Conservation (phyloP, 2,888 invertebrate genomes). For the Eilema sororculum region DNA sequence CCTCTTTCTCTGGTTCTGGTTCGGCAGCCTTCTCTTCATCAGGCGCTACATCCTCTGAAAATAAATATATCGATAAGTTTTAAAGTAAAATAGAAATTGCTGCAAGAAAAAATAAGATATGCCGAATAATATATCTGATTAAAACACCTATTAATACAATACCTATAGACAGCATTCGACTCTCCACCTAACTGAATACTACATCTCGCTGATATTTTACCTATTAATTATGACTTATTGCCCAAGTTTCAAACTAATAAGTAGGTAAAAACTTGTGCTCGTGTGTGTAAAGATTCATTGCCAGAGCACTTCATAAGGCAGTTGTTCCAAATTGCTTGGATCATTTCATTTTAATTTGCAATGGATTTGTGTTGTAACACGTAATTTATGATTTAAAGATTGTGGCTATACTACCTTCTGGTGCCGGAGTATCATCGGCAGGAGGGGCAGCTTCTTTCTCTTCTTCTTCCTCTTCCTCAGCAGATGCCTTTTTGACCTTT, state of each 20-base stretch:
- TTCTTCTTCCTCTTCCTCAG: slow-evolving; percentile 80
- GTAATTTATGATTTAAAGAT: neutral
- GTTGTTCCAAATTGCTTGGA: neutral
- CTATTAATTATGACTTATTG: too few relatives aligned
- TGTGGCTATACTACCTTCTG: slow-evolving; percentile 65
- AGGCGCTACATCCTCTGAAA: slow-evolving; percentile 9
- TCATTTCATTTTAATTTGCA: too few relatives aligned
- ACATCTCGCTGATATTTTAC: too few relatives aligned
- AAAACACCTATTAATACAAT: too few relatives aligned
- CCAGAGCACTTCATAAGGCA: neutral
- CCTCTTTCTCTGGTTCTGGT: slow-evolving; percentile 48
- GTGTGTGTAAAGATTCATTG: too few relatives aligned
- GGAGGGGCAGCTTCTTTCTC: slow-evolving; percentile 68
- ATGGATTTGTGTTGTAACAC: too few relatives aligned
- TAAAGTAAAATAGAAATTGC: neutral
- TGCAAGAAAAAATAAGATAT: too few relatives aligned
- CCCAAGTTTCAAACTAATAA: too few relatives aligned
- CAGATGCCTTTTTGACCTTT: slow-evolving; percentile 78
- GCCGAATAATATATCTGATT: too few relatives aligned
- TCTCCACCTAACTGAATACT: too few relatives aligned
- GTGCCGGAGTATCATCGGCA: slow-evolving; percentile 69
- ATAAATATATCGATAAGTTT: neutral
- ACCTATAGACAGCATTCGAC: too few relatives aligned
- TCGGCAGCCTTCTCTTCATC: slow-evolving; percentile 33
- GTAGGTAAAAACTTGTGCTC: too few relatives aligned